Evolutionary conservation across 1,140 invertebrate genomes (phyloP).

Genomic region (Dinoponera quadriceps): DNA sequence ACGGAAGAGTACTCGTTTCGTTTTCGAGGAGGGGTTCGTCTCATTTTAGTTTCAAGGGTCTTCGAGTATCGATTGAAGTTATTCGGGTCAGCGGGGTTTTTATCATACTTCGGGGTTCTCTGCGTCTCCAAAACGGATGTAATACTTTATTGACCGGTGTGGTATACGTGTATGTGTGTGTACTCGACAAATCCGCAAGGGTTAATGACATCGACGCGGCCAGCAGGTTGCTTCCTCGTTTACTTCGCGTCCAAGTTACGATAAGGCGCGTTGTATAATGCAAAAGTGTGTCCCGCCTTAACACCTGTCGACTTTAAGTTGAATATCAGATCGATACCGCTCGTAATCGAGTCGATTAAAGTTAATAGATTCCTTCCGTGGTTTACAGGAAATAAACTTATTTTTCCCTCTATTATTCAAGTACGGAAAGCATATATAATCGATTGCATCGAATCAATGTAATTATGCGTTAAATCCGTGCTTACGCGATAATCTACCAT

Average conservation of each 20-base stretch:
- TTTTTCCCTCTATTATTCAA: too few species aligned
- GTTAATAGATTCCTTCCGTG: not conserved
- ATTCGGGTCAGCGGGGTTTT: conserved; percentile 27
- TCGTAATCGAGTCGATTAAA: not conserved
- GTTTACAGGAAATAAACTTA: too few species aligned
- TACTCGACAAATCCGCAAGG: conserved; percentile 46
- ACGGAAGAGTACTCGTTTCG: not conserved
- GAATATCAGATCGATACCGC: not conserved
- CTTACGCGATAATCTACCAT: too few species aligned
- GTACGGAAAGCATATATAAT: too few species aligned
- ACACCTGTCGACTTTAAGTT: not conserved
- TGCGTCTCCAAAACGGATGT: conserved; percentile 53
- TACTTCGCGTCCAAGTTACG: conserved; percentile 34
- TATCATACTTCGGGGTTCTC: conserved; percentile 52
- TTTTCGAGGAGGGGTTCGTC: not conserved
- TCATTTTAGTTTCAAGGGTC: conserved; percentile 15
- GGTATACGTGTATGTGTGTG: not conserved
- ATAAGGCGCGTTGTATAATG: conserved; percentile 1
- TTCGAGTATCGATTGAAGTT: conserved; percentile 42
- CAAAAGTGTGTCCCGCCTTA: not conserved
- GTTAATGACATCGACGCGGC: conserved; percentile 63
- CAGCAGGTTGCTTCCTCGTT: conserved; percentile 45
- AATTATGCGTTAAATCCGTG: too few species aligned
- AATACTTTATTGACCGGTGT: conserved; percentile 32
- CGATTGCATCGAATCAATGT: too few species aligned